A percentile compares a stretch with the other conserved stretches of the same genome.
phyloP scores from a whole-genome alignment of 2,113 vertebrate genomes.

The Atlantisia rogersi region DNA sequence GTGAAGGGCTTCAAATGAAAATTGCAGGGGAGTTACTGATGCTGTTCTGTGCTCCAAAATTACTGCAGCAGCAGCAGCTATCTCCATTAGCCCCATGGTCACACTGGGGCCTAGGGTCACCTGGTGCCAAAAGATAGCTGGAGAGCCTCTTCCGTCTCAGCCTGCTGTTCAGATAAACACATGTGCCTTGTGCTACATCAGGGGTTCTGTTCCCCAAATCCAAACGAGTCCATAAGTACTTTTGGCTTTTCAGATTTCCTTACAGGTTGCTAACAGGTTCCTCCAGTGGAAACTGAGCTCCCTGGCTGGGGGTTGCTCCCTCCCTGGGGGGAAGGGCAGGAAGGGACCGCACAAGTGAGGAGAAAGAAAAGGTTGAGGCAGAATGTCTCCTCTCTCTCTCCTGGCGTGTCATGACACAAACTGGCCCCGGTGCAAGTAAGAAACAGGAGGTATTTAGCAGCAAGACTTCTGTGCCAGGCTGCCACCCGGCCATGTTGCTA shows the following conservation, averaged over 20 bases:
- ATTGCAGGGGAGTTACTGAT: neutral
- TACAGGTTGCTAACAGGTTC: neutral
- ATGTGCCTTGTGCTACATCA: neutral
- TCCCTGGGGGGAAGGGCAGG: neutral
- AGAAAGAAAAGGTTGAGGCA: neutral
- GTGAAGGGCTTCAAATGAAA: neutral
- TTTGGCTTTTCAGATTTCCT: neutral
- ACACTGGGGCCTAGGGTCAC: accelerated
- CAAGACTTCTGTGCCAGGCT: no score
- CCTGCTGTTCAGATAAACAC: neutral
- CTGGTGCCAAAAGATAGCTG: neutral
- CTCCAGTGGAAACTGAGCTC: neutral
- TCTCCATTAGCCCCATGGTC: neutral
- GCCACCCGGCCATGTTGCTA: neutral
- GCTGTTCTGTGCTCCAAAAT: neutral
- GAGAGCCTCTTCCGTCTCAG: neutral
- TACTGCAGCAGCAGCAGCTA: neutral
- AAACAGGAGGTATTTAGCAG: neutral
- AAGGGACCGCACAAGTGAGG: neutral
- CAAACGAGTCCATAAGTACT: neutral
- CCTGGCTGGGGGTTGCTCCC: neutral
- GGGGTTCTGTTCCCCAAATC: neutral
- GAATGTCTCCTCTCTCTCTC: neutral
- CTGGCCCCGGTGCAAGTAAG: neutral
- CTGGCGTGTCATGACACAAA: neutral